phyloP scores from a whole-genome alignment of 2,113 vertebrate species.

The Sebastes fasciatus region DNA sequence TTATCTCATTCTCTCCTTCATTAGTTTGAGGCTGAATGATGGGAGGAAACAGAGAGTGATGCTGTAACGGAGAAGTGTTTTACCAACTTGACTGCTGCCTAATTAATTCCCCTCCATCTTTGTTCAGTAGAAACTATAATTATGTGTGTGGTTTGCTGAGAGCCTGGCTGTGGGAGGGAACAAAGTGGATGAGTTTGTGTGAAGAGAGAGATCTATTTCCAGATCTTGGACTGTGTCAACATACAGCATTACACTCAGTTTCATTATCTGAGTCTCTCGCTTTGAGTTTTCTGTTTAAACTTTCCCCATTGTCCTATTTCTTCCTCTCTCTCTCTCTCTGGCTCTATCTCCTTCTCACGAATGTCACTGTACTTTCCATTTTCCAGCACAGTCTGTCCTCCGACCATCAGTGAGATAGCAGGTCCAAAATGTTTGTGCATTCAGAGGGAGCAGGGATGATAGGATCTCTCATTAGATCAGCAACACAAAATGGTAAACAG shows the following conservation, averaged over 20 bases:
- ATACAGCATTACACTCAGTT: slow-evolving; percentile 1
- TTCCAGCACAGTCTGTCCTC: slow-evolving; percentile 7
- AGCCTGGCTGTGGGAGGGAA: slow-evolving; percentile 26
- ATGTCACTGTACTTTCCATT: neutral
- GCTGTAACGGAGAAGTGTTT: slow-evolving; percentile 41
- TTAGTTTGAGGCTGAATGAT: slow-evolving; percentile 49
- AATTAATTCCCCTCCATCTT: slow-evolving; percentile 46
- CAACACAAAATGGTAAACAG: slow-evolving; percentile 66
- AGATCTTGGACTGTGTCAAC: slow-evolving; percentile 33
- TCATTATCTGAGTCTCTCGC: neutral
- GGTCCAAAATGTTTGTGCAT: slow-evolving; percentile 37
- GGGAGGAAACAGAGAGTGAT: slow-evolving; percentile 22
- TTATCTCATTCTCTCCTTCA: slow-evolving; percentile 34
- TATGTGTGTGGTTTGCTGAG: slow-evolving; percentile 48
- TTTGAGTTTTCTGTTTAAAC: slow-evolving; percentile 12
- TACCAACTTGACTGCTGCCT: slow-evolving; percentile 38
- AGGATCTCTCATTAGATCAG: slow-evolving; percentile 62
- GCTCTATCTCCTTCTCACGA: slow-evolving; percentile 5
- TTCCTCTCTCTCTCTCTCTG: neutral
- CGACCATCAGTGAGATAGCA: slow-evolving; percentile 13
- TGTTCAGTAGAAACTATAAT: slow-evolving; percentile 45
- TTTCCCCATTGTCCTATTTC: neutral
- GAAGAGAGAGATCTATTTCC: slow-evolving; percentile 32
- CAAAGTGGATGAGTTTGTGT: slow-evolving; percentile 21
- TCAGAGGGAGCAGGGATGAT: slow-evolving; percentile 41